Evolutionary conservation across 2,113 vertebrate genomes (phyloP).

Genomic region (Mustela nigripes): DNA sequence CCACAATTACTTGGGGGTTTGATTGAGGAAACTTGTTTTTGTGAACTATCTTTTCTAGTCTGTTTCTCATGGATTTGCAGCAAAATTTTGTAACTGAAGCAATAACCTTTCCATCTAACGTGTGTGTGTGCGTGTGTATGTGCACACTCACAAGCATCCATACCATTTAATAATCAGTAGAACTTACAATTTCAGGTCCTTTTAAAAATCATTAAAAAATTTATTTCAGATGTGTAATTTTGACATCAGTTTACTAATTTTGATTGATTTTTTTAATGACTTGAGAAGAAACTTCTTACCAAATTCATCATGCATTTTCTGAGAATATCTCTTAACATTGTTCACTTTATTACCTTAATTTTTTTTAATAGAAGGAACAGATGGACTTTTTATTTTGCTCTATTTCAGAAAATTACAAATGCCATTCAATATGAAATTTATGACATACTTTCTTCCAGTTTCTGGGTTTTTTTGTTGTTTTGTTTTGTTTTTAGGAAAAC

Average conservation of each 20-base stretch:
- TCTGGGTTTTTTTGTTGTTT: background rate
- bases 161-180: background rate
- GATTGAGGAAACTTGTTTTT: background rate
- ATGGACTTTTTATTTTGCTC: background rate
- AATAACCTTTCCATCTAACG: background rate
- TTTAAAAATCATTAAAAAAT: background rate
- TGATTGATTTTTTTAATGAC: background rate
- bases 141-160: no score
- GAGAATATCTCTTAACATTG: background rate
- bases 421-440: background rate
- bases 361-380: conserved; percentile 26
- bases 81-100: background rate
- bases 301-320: background rate
- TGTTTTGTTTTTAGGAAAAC: background rate
- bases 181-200: background rate
- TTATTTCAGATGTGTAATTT: background rate
- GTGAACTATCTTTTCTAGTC: background rate
- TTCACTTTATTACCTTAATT: background rate
- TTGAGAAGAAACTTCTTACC: background rate
- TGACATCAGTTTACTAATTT: background rate
- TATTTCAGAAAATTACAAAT: background rate
- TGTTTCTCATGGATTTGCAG: background rate
- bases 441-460: background rate
- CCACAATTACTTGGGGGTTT: background rate
- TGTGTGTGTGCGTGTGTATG: background rate